Evolutionary conservation across 2,888 invertebrate species (phyloP).

Genomic region (Bembecia ichneumoniformis): DNA sequence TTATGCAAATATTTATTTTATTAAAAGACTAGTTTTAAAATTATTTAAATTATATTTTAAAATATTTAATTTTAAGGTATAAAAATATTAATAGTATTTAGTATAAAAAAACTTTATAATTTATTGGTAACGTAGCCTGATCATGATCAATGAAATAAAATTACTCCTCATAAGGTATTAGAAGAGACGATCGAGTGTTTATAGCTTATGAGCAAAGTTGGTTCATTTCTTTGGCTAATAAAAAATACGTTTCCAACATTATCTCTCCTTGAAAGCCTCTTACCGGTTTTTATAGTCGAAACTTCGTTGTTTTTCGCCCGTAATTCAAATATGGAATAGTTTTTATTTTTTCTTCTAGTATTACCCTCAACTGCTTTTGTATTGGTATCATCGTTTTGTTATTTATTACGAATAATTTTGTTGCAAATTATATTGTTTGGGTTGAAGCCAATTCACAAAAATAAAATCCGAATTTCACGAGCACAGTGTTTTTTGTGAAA

Average conservation of each 20-base stretch:
- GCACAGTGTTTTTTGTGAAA: no score
- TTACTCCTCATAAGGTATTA: background rate
- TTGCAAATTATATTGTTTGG: background rate
- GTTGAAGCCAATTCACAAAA: background rate
- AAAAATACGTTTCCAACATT: constrained; percentile 29
- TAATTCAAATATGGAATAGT: constrained; percentile 37
- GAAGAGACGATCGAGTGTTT: constrained; percentile 24
- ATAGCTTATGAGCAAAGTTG: constrained; percentile 40
- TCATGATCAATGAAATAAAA: background rate
- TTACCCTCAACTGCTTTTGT: background rate
- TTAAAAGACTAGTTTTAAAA: no score
- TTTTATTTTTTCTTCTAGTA: constrained; percentile 18
- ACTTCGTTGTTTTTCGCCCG: constrained; percentile 31
- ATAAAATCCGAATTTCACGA: no score
- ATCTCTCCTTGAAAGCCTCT: constrained; percentile 34
- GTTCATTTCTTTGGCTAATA: constrained; percentile 33
- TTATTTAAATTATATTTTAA: no score
- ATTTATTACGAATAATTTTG: background rate
- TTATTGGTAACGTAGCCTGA: no score
- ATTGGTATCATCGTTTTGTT: background rate
- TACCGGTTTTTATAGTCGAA: constrained; percentile 49
- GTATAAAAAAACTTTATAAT: no score
- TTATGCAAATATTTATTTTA: no score
- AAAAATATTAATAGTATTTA: no score
- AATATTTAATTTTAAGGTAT: no score